phyloP scores from a whole-genome alignment of 2,888 invertebrate genomes.

The Cosmia pyralina region DNA sequence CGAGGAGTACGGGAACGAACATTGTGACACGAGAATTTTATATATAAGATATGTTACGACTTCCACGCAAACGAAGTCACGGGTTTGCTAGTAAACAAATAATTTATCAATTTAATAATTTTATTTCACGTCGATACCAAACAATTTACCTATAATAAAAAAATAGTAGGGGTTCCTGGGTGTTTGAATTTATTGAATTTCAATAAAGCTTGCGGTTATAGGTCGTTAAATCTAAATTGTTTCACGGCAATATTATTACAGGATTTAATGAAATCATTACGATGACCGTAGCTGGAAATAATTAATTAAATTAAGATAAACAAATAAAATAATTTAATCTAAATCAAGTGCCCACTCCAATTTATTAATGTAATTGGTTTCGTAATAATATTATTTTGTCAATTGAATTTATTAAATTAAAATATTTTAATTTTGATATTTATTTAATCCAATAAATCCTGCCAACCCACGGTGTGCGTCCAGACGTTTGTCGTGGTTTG shows the following conservation, averaged over 20 bases:
- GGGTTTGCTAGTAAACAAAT: background rate
- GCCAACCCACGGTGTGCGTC: too few relatives aligned
- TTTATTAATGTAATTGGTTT: background rate
- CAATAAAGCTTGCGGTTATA: constrained; percentile 46
- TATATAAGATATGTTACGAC: too few relatives aligned
- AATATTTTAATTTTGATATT: too few relatives aligned
- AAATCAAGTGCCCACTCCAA: background rate
- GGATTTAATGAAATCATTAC: constrained; percentile 37
- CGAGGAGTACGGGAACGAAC: too few relatives aligned
- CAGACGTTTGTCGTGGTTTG: too few relatives aligned
- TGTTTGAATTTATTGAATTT: constrained; percentile 49
- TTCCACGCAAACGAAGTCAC: too few relatives aligned
- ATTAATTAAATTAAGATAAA: constrained; percentile 13
- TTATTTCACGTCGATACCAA: background rate
- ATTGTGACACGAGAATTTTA: too few relatives aligned
- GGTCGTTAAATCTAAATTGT: constrained; percentile 49
- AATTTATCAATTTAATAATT: background rate
- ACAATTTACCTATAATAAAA: constrained; percentile 13
- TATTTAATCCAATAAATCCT: too few relatives aligned
- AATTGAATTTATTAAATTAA: background rate
- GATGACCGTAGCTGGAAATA: constrained; percentile 14
- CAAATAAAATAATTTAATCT: background rate
- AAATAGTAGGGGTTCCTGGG: constrained; percentile 22
- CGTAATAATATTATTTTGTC: background rate
- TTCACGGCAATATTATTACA: constrained; percentile 28